These are phyloP conservation scores for Scrobipalpa costella DNA, from an alignment of 2,888 invertebrate genomes.

Conservation along the genomic window DNA sequence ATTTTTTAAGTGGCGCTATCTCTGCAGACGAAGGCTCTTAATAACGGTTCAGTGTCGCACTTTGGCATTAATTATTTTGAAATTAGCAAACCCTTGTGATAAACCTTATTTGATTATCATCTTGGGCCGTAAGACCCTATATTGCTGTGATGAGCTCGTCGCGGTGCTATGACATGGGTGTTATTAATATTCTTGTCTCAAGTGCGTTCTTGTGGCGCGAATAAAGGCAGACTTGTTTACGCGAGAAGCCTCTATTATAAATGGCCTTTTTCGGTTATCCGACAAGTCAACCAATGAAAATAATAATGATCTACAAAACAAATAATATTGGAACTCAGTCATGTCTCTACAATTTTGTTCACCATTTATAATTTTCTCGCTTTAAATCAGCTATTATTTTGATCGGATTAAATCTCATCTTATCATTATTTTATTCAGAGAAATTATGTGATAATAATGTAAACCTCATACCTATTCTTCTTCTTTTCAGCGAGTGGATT, in stretches of 20 bases:
- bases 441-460: no score
- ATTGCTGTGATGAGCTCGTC: slow-evolving; percentile 3
- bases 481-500: no score
- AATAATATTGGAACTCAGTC: no score
- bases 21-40: not conserved
- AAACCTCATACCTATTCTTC: no score
- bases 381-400: no score
- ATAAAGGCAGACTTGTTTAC: not conserved
- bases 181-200: slow-evolving; percentile 19
- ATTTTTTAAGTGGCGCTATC: no score
- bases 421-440: no score
- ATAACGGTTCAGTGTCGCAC: slow-evolving; percentile 16
- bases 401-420: no score
- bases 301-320: no score
- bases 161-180: not conserved
- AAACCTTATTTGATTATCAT: slow-evolving; percentile 10
- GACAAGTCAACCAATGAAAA: no score
- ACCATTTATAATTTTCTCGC: no score
- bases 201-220: not conserved
- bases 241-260: slow-evolving; percentile 6
- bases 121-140: slow-evolving; percentile 5
- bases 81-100: slow-evolving; percentile 12
- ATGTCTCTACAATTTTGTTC: no score
- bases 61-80: slow-evolving; percentile 24
- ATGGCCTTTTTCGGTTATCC: not conserved